Evolutionary conservation across 1,140 invertebrate species (phyloP).

Genomic region (Amphibalanus amphitrite): DNA sequence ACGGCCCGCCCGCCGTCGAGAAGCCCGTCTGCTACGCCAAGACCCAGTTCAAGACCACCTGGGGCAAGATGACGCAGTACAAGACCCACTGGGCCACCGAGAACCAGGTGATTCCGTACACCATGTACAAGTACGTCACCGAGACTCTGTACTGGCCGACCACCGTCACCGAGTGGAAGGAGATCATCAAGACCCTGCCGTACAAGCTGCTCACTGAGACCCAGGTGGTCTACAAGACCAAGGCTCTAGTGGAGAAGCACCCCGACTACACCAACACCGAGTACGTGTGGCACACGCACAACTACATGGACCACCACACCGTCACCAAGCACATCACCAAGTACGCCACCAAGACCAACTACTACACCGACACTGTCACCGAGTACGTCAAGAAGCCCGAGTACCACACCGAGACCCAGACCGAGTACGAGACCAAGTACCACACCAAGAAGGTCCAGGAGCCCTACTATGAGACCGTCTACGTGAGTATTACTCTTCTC

Average conservation of each 20-base stretch:
- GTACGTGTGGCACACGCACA: slow-evolving; percentile 6
- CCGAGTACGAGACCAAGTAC: slow-evolving; percentile 13
- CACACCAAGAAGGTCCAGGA: neutral
- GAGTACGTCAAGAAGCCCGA: slow-evolving; percentile 17
- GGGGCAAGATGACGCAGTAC: slow-evolving; percentile 5
- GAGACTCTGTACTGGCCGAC: slow-evolving; percentile 19
- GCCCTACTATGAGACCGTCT: slow-evolving; percentile 1
- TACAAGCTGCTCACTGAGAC: slow-evolving; percentile 3
- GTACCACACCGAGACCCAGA: slow-evolving; percentile 18
- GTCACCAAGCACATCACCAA: slow-evolving; percentile 6
- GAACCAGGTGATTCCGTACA: slow-evolving; percentile 11
- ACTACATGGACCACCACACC: slow-evolving; percentile 4
- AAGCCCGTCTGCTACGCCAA: slow-evolving; percentile 1
- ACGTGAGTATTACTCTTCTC: neutral
- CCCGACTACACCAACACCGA: slow-evolving; percentile 4
- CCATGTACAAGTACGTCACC: slow-evolving; percentile 19
- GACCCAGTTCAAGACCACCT: neutral
- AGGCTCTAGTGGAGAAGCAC: slow-evolving; percentile 2
- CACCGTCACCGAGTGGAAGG: slow-evolving; percentile 19
- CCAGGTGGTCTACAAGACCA: slow-evolving; percentile 3
- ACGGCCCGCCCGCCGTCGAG: slow-evolving; percentile 3
- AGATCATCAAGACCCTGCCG: slow-evolving; percentile 13
- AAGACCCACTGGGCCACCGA: neutral
- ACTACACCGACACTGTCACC: slow-evolving; percentile 4
- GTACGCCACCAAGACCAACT: slow-evolving; percentile 4